Percentiles rank a stretch among this genome's conserved stretches.
These are phyloP conservation scores for Lutjanus argentimaculatus DNA, from an alignment of 2,797 vertebrate species.

Conservation along the genomic window DNA sequence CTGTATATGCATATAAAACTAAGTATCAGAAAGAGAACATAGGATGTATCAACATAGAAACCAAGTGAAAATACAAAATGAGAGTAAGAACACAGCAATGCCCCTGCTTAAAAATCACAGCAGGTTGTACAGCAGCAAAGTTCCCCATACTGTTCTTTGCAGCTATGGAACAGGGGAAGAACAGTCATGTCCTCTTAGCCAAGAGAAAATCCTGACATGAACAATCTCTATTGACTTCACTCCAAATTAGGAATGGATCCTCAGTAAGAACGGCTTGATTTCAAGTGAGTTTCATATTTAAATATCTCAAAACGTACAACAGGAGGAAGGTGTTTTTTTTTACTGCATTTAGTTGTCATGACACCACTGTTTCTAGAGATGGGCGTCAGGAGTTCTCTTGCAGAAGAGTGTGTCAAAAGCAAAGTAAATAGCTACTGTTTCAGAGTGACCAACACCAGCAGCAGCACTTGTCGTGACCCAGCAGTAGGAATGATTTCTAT, in stretches of 20 bases:
- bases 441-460: constrained; percentile 81
- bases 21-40: constrained; percentile 73
- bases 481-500: constrained; percentile 85
- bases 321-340: constrained; percentile 43
- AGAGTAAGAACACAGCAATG: constrained; percentile 85
- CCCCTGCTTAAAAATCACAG: constrained; percentile 80
- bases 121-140: constrained; percentile 87
- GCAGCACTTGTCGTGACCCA: constrained; percentile 77
- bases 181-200: constrained; percentile 85
- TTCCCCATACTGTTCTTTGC: constrained; percentile 77
- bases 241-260: constrained; percentile 79
- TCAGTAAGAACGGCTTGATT: constrained; percentile 68
- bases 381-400: constrained; percentile 79
- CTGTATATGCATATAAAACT: constrained; percentile 81
- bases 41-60: constrained; percentile 74
- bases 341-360: constrained; percentile 53
- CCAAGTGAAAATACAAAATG: constrained; percentile 79
- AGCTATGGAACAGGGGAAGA: constrained; percentile 78
- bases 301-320: constrained; percentile 65
- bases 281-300: constrained; percentile 77
- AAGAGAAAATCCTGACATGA: constrained; percentile 80
- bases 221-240: constrained; percentile 70
- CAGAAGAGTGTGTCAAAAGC: constrained; percentile 84
- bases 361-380: constrained; percentile 65
- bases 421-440: constrained; percentile 69